Percentiles rank a stretch among this genome's conserved stretches.
Conservation (phyloP, 2,888 invertebrate species). For the Agrochola lota region DNA sequence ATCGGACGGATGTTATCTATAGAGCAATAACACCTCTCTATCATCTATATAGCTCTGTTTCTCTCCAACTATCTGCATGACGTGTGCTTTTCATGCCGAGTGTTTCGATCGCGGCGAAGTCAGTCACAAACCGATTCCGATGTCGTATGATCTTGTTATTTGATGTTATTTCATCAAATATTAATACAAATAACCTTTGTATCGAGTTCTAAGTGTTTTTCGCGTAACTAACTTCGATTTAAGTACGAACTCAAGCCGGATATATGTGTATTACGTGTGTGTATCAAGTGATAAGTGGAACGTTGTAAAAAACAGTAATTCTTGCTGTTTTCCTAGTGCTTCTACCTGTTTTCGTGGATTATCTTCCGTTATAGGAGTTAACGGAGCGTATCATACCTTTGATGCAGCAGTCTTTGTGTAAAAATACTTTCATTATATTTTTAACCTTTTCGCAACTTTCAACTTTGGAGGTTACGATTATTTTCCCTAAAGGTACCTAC, state of each 20-base stretch:
- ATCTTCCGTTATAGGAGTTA: conserved; percentile 81
- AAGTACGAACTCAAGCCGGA: conserved; percentile 65
- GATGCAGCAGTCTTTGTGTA: conserved; percentile 77
- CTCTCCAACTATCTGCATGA: conserved; percentile 82
- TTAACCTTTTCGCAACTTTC: conserved; percentile 40
- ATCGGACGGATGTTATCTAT: conserved; percentile 62
- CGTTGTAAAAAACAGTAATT: conserved; percentile 70
- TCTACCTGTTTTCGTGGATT: conserved; percentile 80
- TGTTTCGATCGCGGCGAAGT: conserved; percentile 80
- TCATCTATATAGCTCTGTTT: conserved; percentile 72
- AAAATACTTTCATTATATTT: conserved; percentile 61
- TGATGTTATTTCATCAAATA: conserved; percentile 73
- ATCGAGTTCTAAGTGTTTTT: conserved; percentile 61
- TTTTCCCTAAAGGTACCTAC: conserved; percentile 12
- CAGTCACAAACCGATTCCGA: conserved; percentile 84
- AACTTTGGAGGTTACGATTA: conserved; percentile 55
- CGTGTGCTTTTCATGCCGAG: conserved; percentile 78
- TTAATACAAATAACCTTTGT: conserved; percentile 72
- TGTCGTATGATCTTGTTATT: conserved; percentile 80
- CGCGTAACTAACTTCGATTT: conserved; percentile 56
- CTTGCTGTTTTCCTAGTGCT: conserved; percentile 77
- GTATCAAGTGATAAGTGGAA: conserved; percentile 62
- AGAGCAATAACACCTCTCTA: conserved; percentile 61
- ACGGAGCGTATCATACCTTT: conserved; percentile 76
- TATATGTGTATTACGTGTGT: conserved; percentile 70